A percentile compares a stretch with the other conserved stretches of the same genome.
Conservation (phyloP, 2,113 vertebrate species). For the Myocastor coypus region DNA sequence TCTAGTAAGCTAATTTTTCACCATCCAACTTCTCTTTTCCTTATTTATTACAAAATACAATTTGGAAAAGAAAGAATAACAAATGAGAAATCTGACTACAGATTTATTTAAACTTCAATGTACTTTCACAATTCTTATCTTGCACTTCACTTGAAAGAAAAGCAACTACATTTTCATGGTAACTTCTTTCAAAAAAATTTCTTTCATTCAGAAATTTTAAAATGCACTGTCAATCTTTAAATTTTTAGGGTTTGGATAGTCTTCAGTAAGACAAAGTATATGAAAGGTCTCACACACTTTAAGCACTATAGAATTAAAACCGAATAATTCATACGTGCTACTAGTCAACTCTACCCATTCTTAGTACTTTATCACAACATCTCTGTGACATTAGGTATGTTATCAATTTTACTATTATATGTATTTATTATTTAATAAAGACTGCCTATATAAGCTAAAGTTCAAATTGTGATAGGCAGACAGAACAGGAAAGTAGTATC, state of each 20-base stretch:
- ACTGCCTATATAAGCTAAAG: conserved; percentile 32
- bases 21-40: conserved; percentile 5
- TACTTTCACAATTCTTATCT: conserved; percentile 38
- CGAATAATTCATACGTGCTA: not conserved
- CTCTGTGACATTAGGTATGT: not conserved
- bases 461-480: conserved; percentile 38
- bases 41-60: conserved; percentile 59
- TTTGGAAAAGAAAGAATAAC: conserved; percentile 40
- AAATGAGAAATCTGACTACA: conserved; percentile 14
- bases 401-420: conserved; percentile 2
- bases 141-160: conserved; percentile 39
- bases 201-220: conserved; percentile 44
- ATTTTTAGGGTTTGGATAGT: conserved; percentile 4
- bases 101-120: conserved; percentile 52
- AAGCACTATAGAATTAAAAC: conserved; percentile 32
- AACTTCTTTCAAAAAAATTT: not conserved
- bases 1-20: not conserved
- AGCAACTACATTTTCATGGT: not conserved
- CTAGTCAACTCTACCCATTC: not conserved
- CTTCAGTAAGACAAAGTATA: conserved; percentile 54
- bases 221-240: conserved; percentile 30
- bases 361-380: not conserved
- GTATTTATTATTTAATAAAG: conserved; percentile 47
- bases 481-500: not conserved
- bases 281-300: not conserved